Conservation (phyloP, 2,888 invertebrate species). For the Dryomyza anilis region DNA sequence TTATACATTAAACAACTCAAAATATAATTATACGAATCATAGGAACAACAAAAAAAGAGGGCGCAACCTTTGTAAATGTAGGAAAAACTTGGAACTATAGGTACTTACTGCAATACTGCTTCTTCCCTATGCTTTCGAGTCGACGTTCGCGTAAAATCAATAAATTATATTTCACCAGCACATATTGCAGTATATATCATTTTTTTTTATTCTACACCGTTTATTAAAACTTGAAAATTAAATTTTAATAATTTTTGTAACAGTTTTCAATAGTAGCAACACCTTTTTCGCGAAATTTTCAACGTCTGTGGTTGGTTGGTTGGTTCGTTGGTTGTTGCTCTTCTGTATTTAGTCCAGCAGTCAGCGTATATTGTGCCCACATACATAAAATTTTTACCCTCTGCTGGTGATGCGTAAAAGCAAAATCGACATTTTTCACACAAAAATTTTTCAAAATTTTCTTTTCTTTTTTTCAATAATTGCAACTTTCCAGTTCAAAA, state of each 20-base stretch:
- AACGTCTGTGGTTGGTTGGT: slow-evolving; percentile 17
- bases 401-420: not conserved
- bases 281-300: slow-evolving; percentile 12
- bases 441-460: not conserved
- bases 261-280: slow-evolving; percentile 18
- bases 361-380: slow-evolving; percentile 32
- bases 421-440: not conserved
- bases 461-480: too few species aligned
- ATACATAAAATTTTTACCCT: slow-evolving; percentile 32
- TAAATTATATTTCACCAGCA: not conserved
- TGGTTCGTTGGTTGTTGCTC: too few species aligned
- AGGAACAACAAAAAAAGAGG: slow-evolving; percentile 5
- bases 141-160: too few species aligned
- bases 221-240: not conserved
- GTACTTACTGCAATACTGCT: slow-evolving; percentile 15
- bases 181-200: not conserved
- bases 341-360: slow-evolving; percentile 21
- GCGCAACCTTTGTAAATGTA: slow-evolving; percentile 13
- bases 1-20: not conserved
- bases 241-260: slow-evolving; percentile 1
- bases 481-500: too few species aligned
- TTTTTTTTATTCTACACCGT: not conserved
- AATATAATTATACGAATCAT: too few species aligned
- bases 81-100: not conserved
- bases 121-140: not conserved